Evolutionary conservation across 2,113 vertebrate species (phyloP).

Genomic region (Poecile atricapillus): DNA sequence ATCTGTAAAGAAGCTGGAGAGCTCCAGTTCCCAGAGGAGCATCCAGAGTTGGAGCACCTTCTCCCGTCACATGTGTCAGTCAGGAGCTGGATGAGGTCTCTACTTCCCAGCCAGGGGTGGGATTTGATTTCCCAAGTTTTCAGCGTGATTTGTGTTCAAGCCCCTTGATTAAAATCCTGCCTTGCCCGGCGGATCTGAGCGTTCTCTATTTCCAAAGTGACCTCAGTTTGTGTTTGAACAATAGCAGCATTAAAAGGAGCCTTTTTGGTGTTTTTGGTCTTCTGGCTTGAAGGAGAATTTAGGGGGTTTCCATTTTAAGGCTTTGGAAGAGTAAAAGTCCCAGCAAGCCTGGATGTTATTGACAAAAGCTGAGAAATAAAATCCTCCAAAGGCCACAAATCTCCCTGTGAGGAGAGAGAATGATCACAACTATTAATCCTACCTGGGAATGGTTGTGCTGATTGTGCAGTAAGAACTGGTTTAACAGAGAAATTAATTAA

Average conservation of each 20-base stretch:
- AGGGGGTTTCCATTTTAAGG: conserved; percentile 8
- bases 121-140: background rate
- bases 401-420: background rate
- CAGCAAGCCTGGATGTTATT: background rate
- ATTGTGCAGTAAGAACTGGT: background rate
- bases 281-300: background rate
- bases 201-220: background rate
- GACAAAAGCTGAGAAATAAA: background rate
- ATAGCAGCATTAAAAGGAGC: background rate
- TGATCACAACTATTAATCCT: background rate
- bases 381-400: background rate
- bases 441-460: background rate
- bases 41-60: background rate
- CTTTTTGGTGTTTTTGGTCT: background rate
- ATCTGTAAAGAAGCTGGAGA: background rate
- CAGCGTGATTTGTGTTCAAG: background rate
- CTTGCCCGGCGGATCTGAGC: background rate
- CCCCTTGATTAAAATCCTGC: background rate
- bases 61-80: background rate
- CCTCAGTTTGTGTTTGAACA: background rate
- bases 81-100: background rate
- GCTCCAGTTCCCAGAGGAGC: background rate
- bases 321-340: background rate
- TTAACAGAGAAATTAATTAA: background rate
- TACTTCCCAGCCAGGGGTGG: background rate